Evolutionary conservation across 2,797 vertebrate genomes (phyloP), one percentile per base, ranked within the genome.

Genomic region (Argyrosomus regius): DNA sequence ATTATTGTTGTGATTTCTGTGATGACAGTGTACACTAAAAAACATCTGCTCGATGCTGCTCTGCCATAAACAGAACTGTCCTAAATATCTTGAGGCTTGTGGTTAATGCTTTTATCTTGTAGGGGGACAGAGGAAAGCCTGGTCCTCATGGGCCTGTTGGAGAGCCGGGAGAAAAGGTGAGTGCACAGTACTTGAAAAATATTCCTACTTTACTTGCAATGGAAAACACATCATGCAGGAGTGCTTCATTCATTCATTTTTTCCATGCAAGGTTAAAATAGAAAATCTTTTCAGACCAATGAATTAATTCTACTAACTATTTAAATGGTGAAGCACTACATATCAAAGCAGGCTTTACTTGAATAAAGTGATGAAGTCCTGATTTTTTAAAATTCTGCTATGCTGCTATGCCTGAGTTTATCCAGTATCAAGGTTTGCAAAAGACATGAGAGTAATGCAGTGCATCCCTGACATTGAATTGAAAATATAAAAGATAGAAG

Each of bases 61-160:
- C 49, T 78, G 75, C 70, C 52, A 74, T 70, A 65, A 84, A 84
- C 73, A 83, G 56, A 85, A 73, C 46, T 43, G 26, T 62, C 35
- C 41, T 53, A 77, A 76, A 78, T 80, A 62, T 77, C 70, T 81
- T 13, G 6, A 74, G 65, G 69, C 61, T 87, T 78, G 54, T 66
- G 5, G 35, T 75, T 87, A 87, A 89, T 87, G 82, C 71, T 70
- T 92, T 80, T 88, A 57, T 88, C 84, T 84, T 91, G 74, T 87
- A 98, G 98, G 98, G 98, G 64, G 96, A 97, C 48, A 76, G 94
- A 81, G 98, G 97, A 76, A 96, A 93, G 24, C 93, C 89, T 1
- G 98, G 98, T 12, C 93, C 83, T 31, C 79, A 80, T 0, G 98
- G 98, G 5, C 93, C 94, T 68, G 57, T 80, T 0, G 98, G 97